Evolutionary conservation across 2,888 invertebrate species (phyloP), one percentile per base, ranked within the genome.

Genomic region (Cataglyphis livida): DNA sequence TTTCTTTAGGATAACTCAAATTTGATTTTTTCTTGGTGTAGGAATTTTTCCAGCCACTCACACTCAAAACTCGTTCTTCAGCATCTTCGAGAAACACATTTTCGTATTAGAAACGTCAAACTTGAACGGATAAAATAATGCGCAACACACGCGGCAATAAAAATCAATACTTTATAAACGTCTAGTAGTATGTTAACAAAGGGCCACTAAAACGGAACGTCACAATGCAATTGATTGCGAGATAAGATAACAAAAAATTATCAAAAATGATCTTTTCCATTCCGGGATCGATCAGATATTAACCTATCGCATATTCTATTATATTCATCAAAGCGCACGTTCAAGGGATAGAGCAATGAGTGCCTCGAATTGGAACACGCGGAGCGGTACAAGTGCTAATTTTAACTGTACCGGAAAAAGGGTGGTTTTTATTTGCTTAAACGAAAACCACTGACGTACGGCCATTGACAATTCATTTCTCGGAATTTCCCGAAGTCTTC

Each of bases 131-230:
- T 12, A 25, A 76, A n/a, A 21, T 59, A 68, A 57, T 32, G 21
- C 65, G 65, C 65, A 59, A 79, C 44, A 79, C 59, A 59, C 51
- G 35, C 68, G 35, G 12, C 32, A 32, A 44, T 57, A 78, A 59
- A 79, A 59, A 79, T 79, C 78, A 79, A 70, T 79, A 79, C 21
- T 35, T 32, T 18, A 44, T 76, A 21, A 64, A 51, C 35, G 61
- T 1, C 41, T n/a, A 32, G 18, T n/a, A 32, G 18, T 41, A 7
- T 32, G n/a, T 44, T 32, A 28, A 28, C 3, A 25, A 57, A 41
- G 41, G 12, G 32, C 25, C n/a, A 35, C 32, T 61, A 18, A 15
- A 18, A 51, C n/a, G 48, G 0, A 48, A 12, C 21, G n/a, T 66
- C 3, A 28, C 76, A 32, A 7, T 15, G 21, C 54, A 44, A 32